phyloP scores from a whole-genome alignment of 2,113 vertebrate genomes.

The Hippolais icterina region DNA sequence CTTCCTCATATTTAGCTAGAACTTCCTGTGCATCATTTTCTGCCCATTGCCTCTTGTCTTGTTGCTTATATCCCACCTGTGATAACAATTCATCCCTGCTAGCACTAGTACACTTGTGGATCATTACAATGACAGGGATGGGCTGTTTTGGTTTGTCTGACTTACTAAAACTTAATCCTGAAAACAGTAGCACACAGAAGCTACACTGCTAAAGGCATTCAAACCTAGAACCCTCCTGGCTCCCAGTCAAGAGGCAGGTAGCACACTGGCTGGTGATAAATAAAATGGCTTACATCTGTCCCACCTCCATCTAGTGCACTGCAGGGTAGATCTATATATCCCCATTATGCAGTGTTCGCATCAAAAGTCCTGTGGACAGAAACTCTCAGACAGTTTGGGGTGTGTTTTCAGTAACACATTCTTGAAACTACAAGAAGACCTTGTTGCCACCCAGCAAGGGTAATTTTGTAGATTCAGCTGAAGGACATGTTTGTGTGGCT shows the following conservation, averaged over 20 bases:
- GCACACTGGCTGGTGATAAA: background rate
- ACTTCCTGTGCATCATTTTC: background rate
- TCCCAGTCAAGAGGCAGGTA: background rate
- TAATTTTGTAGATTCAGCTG: accelerated
- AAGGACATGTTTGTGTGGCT: background rate
- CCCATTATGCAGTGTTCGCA: accelerated
- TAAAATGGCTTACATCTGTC: background rate
- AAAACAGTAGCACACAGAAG: background rate
- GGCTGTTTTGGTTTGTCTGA: background rate
- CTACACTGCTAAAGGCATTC: background rate
- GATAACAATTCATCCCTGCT: background rate
- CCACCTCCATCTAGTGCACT: background rate
- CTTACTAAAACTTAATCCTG: background rate
- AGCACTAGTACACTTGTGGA: background rate
- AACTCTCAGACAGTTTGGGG: background rate
- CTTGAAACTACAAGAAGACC: background rate
- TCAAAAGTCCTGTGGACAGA: background rate
- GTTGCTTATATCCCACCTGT: background rate
- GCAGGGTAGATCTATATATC: background rate
- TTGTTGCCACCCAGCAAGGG: background rate
- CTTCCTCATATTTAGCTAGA: background rate
- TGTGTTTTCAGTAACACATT: background rate
- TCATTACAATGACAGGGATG: background rate
- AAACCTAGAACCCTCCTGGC: background rate
- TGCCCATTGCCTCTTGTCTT: background rate